phyloP scores from a whole-genome alignment of 2,113 vertebrate species.

The Carassius auratus region DNA sequence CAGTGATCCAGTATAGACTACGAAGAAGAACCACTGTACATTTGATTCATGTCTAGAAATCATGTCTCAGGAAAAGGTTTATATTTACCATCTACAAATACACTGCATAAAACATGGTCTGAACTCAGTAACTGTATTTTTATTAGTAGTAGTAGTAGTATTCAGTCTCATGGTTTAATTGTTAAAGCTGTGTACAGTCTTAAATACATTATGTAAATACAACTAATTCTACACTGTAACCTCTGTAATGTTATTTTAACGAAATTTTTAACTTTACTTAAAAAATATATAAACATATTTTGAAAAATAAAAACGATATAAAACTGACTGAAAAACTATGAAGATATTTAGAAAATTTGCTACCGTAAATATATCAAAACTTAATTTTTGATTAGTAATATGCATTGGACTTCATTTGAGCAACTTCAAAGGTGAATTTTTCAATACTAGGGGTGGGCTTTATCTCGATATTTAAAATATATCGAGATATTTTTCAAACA shows the following conservation, averaged over 20 bases:
- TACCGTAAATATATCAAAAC: no score
- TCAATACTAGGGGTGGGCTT: no score
- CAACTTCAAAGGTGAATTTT: no score
- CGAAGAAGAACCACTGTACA: constrained; percentile 30
- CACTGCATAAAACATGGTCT: not conserved
- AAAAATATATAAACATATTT: not conserved
- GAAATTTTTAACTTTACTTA: not conserved
- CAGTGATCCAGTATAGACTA: constrained; percentile 15
- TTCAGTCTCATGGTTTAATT: not conserved
- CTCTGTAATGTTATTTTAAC: not conserved
- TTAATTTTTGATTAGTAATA: no score
- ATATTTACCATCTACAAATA: not conserved
- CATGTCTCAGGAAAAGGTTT: not conserved
- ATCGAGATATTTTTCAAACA: no score
- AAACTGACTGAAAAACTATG: not conserved
- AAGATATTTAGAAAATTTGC: no score
- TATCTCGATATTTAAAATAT: no score
- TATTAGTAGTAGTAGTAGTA: not conserved
- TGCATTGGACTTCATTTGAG: no score
- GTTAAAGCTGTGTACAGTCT: not conserved
- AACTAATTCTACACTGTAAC: not conserved
- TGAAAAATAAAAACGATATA: not conserved
- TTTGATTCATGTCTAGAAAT: constrained; percentile 33
- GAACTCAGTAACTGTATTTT: not conserved
- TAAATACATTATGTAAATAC: not conserved